phyloP scores from a whole-genome alignment of 1,140 invertebrate genomes.

The Yoshiicerus persimilis region DNA sequence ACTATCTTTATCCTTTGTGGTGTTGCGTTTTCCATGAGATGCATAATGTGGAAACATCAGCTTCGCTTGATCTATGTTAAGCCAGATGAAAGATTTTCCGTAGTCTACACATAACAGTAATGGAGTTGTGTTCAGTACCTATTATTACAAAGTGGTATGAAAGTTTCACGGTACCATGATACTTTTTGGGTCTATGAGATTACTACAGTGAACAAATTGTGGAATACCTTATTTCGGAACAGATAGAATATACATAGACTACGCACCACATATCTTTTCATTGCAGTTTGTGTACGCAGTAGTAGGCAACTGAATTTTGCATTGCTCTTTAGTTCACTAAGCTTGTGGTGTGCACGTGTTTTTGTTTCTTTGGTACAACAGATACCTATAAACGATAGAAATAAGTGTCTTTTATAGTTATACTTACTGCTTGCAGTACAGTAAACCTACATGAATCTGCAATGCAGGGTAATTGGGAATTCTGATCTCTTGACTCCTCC shows the following conservation, averaged over 20 bases:
- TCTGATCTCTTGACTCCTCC: neutral
- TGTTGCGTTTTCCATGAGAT: neutral
- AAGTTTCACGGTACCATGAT: neutral
- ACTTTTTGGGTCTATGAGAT: neutral
- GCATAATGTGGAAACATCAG: neutral
- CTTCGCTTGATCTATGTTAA: neutral
- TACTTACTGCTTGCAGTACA: too few relatives aligned
- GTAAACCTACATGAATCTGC: neutral
- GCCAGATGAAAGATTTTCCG: too few relatives aligned
- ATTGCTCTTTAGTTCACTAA: neutral
- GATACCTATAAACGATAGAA: too few relatives aligned
- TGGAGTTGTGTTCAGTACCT: neutral
- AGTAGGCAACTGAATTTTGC: neutral
- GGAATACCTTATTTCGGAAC: neutral
- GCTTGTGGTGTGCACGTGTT: neutral
- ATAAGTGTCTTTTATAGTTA: neutral
- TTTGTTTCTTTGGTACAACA: neutral
- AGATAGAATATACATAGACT: neutral
- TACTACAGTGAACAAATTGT: too few relatives aligned
- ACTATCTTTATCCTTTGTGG: too few relatives aligned
- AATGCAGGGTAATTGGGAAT: slow-evolving; percentile 10
- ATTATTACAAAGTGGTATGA: neutral
- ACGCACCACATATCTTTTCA: neutral
- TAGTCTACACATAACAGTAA: neutral
- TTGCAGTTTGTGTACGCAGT: neutral